Evolutionary conservation across 1,140 invertebrate species (phyloP).

Genomic region (Drosophila funebris): DNA sequence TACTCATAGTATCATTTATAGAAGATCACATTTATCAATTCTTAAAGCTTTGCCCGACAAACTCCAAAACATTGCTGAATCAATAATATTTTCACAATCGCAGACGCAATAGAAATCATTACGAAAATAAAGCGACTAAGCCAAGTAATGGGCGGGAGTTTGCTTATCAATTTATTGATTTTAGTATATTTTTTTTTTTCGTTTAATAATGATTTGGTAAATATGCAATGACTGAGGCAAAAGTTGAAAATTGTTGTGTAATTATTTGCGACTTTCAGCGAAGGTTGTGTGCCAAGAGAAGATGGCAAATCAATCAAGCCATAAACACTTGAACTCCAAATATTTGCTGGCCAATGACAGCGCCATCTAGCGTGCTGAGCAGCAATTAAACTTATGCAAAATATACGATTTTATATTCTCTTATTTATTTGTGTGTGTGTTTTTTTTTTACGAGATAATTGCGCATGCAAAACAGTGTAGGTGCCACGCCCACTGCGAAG

Average conservation of each 20-base stretch:
- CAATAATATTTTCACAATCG: not conserved
- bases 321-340: conserved; percentile 16
- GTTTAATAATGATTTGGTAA: conserved; percentile 25
- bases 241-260: conserved; percentile 17
- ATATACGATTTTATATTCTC: not conserved
- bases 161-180: conserved; percentile 23
- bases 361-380: conserved; percentile 25
- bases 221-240: conserved; percentile 24
- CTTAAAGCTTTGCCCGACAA: too few relatives aligned
- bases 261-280: conserved; percentile 41
- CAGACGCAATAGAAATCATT: not conserved
- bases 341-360: conserved; percentile 18
- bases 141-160: not conserved
- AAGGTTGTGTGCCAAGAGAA: conserved; percentile 26
- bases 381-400: conserved; percentile 19
- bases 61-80: too few relatives aligned
- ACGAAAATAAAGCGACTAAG: not conserved
- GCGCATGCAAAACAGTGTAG: conserved; percentile 27
- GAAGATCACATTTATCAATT: too few relatives aligned
- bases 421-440: conserved; percentile 16
- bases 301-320: conserved; percentile 25
- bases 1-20: too few relatives aligned
- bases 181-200: not conserved
- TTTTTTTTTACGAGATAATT: conserved; percentile 37
- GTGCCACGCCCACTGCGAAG: conserved; percentile 50